Evolutionary conservation across 2,797 vertebrate genomes (phyloP), one percentile per base, ranked within the genome.

Genomic region (Melanotaenia trifasciata): DNA sequence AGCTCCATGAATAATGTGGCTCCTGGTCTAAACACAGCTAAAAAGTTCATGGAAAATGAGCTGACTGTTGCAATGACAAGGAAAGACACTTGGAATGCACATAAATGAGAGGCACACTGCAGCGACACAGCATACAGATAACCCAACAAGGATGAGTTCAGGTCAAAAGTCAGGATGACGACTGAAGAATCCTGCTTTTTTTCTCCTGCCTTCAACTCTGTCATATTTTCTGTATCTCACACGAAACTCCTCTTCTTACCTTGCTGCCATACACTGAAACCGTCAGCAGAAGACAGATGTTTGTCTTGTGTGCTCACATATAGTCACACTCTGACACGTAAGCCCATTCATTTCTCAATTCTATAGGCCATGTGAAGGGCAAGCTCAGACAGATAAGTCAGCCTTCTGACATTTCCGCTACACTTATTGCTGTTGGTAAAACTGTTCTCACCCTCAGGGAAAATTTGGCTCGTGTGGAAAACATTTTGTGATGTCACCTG

Each of bases 191-290:
- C 32, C 58, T 64, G 68, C 67, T 59, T 83, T 74, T 71, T 65
- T 82, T 88, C 87, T 69, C 16, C 85, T 1, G 35, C 71, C 54
- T 45, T 70, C 54, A 67, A 65, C 40, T 43, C n/a, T 64, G 58
- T 83, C 86, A 68, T 32, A 78, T 81, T 83, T 84, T 87, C 70
- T 82, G 58, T 32, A 24, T 70, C 65, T 84, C 78, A 83, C 85
- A 79, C 60, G 56, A 63, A 53, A 65, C 64, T 33, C 87, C 79
- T 72, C 54, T 58, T 83, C 71, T 33, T 60, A 61, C 32, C 45
- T 68, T 45, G 35, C 47, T 61, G 53, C 60, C n/a, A 54, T 22
- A 40, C 28, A 13, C 36, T 24, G 0, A 60, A 62, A 45, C 43
- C 38, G 47, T 56, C 33, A 64, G 38, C 22, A 18, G 1, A 5